These are phyloP conservation scores for Phorcus lineatus DNA, from an alignment of 2,888 invertebrate genomes.

Conservation along the genomic window DNA sequence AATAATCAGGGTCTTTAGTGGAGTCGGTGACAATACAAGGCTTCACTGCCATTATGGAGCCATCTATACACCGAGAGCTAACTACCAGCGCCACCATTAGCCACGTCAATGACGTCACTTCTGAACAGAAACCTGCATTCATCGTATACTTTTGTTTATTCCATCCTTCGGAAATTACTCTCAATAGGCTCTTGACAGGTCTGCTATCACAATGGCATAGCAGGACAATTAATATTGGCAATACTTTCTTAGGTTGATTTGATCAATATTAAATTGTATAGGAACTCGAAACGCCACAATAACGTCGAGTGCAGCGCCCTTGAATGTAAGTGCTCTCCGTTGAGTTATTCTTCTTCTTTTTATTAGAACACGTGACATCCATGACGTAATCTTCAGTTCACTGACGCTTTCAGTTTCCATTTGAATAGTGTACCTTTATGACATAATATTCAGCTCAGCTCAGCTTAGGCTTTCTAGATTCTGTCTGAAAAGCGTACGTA, in stretches of 20 bases:
- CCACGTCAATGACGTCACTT: background rate
- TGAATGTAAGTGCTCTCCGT: background rate
- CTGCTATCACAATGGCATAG: constrained; percentile 4
- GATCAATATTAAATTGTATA: constrained; percentile 20
- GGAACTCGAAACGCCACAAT: constrained; percentile 4
- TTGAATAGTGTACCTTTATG: too few species aligned
- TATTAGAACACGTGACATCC: background rate
- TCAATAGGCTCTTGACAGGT: constrained; percentile 17
- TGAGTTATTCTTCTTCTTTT: background rate
- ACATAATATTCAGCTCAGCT: too few species aligned
- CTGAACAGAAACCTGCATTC: background rate
- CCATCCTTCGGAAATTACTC: constrained; percentile 17
- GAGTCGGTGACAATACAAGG: background rate
- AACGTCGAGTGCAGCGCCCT: constrained; percentile 11
- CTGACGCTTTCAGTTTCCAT: too few species aligned
- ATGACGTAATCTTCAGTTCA: background rate
- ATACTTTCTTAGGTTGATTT: constrained; percentile 10
- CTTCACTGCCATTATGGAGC: background rate
- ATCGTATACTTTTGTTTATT: background rate
- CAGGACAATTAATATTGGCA: constrained; percentile 24
- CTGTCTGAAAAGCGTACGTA: too few species aligned
- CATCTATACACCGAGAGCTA: constrained; percentile 4
- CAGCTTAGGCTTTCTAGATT: too few species aligned
- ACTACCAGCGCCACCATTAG: background rate
- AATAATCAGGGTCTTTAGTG: constrained; percentile 1